Conservation (phyloP, 2,113 vertebrate species). For the Chinchilla lanigera region DNA sequence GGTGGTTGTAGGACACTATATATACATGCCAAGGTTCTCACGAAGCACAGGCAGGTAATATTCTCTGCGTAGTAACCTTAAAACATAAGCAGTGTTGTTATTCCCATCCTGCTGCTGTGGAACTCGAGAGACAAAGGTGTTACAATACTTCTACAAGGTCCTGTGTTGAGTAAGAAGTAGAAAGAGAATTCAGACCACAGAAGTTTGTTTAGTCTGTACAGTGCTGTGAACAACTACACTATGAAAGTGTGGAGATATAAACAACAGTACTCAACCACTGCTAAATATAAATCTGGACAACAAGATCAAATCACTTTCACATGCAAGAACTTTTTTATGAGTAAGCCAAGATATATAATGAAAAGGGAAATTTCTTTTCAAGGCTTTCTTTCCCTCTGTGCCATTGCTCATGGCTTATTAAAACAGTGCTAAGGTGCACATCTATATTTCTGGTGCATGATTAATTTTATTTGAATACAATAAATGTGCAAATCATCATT, state of each 20-base stretch:
- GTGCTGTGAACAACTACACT: neutral
- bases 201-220: neutral
- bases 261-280: neutral
- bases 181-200: neutral
- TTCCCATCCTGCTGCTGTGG: neutral
- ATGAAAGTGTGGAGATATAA: neutral
- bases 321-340: neutral
- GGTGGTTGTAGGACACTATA: neutral
- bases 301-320: slow-evolving; percentile 7
- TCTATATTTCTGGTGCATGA: slow-evolving; percentile 30
- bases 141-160: neutral
- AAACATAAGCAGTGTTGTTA: neutral
- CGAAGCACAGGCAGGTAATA: neutral
- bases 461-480: slow-evolving; percentile 45
- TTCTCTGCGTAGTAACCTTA: neutral
- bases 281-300: neutral
- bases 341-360: neutral
- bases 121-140: neutral
- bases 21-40: neutral
- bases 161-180: neutral
- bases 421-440: slow-evolving; percentile 40
- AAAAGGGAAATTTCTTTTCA: slow-evolving; percentile 47
- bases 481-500: slow-evolving; percentile 5
- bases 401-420: slow-evolving; percentile 13
- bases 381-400: neutral